Percentiles rank a stretch among this genome's conserved stretches.
Evolutionary conservation across 2,888 invertebrate species (phyloP).

Genomic region (Neoascia interrupta): DNA sequence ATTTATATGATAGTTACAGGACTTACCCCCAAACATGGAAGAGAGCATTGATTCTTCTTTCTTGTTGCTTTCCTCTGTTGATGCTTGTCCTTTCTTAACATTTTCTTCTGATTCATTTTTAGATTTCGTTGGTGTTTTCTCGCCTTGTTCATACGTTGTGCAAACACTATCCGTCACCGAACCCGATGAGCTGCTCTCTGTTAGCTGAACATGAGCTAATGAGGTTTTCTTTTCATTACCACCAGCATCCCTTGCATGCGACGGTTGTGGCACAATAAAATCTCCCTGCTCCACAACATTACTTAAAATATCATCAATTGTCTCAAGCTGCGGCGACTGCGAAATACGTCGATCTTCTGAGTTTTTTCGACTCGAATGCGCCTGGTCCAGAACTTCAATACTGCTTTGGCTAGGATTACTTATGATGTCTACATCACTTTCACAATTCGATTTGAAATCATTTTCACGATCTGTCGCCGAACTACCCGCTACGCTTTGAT

Average conservation of each 20-base stretch:
- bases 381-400: constrained; percentile 83
- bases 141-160: constrained; percentile 81
- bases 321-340: constrained; percentile 79
- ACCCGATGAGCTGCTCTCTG: constrained; percentile 84
- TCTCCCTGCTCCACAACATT: not conserved
- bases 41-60: constrained; percentile 74
- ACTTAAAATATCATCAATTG: constrained; percentile 78
- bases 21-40: constrained; percentile 80
- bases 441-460: constrained; percentile 78
- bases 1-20: not conserved
- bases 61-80: constrained; percentile 56
- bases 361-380: constrained; percentile 74
- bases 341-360: constrained; percentile 81
- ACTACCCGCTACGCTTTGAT: constrained; percentile 79
- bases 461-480: constrained; percentile 77
- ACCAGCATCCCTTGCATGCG: not conserved
- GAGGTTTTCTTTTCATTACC: constrained; percentile 38
- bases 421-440: constrained; percentile 86
- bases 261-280: not conserved
- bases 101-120: constrained; percentile 15
- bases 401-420: constrained; percentile 87
- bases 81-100: not conserved
- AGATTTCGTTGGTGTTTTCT: constrained; percentile 55
- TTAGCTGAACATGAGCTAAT: constrained; percentile 79
- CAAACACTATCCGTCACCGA: constrained; percentile 83